Percentiles rank a stretch among this genome's conserved stretches.
phyloP scores from a whole-genome alignment of 2,888 invertebrate species.

The Drosophila anomelani region DNA sequence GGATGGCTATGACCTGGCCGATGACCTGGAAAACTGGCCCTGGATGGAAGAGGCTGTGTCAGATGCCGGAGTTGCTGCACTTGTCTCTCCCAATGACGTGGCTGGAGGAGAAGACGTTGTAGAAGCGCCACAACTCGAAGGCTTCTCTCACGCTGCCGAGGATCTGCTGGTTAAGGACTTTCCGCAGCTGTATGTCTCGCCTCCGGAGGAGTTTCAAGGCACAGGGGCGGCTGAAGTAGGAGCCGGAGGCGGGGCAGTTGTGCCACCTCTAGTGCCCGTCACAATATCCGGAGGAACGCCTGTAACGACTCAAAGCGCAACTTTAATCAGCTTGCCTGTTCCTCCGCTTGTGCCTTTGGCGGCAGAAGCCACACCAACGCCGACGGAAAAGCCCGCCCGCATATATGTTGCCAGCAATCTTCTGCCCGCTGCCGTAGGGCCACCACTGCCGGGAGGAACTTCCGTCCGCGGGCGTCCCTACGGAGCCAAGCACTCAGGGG shows the following conservation, averaged over 20 bases:
- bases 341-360: constrained; percentile 60
- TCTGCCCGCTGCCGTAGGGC: constrained; percentile 63
- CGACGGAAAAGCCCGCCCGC: constrained; percentile 76
- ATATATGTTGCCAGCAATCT: constrained; percentile 84
- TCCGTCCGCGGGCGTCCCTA: constrained; percentile 83
- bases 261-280: constrained; percentile 74
- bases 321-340: constrained; percentile 46
- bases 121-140: constrained; percentile 29
- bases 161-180: constrained; percentile 65
- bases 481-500: constrained; percentile 81
- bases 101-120: neutral
- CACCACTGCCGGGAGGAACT: constrained; percentile 61
- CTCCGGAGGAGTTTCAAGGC: constrained; percentile 5
- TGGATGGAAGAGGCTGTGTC: constrained; percentile 64
- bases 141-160: constrained; percentile 33
- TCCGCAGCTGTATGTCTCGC: constrained; percentile 45
- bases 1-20: constrained; percentile 72
- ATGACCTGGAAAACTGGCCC: constrained; percentile 76
- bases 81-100: constrained; percentile 19
- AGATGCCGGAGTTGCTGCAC: constrained; percentile 11
- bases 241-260: constrained; percentile 42
- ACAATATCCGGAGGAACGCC: constrained; percentile 28
- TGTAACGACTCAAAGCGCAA: neutral
- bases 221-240: neutral
- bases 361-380: constrained; percentile 13